phyloP scores from a whole-genome alignment of 2,888 invertebrate genomes.

The Cephus pygmeus region DNA sequence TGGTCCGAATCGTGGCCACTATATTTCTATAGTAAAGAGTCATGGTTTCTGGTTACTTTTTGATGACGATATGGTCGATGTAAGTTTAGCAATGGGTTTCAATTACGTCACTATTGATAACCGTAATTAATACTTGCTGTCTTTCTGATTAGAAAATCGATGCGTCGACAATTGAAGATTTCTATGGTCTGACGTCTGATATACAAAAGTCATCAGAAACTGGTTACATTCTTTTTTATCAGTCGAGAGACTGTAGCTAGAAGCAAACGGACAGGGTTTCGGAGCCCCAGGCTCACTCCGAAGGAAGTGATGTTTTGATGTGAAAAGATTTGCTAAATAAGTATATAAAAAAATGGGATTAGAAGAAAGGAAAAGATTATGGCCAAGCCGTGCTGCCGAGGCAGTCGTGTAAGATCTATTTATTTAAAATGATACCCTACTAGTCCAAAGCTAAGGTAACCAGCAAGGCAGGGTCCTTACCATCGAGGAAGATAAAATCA shows the following conservation, averaged over 20 bases:
- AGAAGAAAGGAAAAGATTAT: not conserved
- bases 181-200: constrained; percentile 98
- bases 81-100: constrained; percentile 69
- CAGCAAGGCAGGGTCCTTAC: not conserved
- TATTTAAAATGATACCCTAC: constrained; percentile 49
- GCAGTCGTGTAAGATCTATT: constrained; percentile 14
- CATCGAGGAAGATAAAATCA: constrained; percentile 13
- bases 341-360: not conserved
- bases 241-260: constrained; percentile 83
- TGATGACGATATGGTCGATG: constrained; percentile 99
- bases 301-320: not conserved
- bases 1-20: constrained; percentile 98
- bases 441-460: constrained; percentile 44
- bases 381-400: not conserved
- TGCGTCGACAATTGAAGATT: constrained; percentile 98
- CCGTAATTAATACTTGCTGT: constrained; percentile 27
- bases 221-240: constrained; percentile 99
- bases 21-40: constrained; percentile 99
- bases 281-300: not conserved
- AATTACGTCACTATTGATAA: not conserved
- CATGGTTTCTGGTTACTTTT: constrained; percentile 99
- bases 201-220: constrained; percentile 99
- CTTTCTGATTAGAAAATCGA: constrained; percentile 91
- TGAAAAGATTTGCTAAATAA: not conserved
- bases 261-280: constrained; percentile 16